These are phyloP conservation scores for Drosophila azteca DNA, from an alignment of 1,140 invertebrate species.

Conservation along the genomic window DNA sequence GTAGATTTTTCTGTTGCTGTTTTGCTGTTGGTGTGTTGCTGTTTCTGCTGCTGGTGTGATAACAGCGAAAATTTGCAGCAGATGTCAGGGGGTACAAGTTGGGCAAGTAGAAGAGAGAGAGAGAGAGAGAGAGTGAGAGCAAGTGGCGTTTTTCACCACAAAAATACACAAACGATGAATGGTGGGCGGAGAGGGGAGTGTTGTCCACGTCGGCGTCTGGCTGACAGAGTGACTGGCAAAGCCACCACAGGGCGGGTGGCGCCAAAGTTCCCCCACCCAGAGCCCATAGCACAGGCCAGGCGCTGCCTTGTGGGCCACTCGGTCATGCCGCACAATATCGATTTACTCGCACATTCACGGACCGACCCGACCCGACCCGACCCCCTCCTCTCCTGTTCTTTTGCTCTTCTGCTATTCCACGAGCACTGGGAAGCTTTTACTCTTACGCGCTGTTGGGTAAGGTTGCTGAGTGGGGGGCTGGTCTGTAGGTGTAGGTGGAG, in stretches of 20 bases:
- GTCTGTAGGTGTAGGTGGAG: constrained; percentile 4
- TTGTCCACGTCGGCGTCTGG: constrained; percentile 52
- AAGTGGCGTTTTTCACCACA: constrained; percentile 73
- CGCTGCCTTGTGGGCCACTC: constrained; percentile 73
- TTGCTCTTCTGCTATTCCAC: neutral
- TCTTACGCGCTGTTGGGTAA: constrained; percentile 66
- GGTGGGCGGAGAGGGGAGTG: constrained; percentile 15
- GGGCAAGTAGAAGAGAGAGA: neutral
- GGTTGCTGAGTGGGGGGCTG: constrained; percentile 33
- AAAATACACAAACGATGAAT: constrained; percentile 50
- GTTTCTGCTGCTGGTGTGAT: constrained; percentile 58
- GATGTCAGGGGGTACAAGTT: constrained; percentile 16
- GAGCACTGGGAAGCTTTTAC: constrained; percentile 39
- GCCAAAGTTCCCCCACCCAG: constrained; percentile 1
- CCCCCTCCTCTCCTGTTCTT: neutral
- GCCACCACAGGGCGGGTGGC: constrained; percentile 57
- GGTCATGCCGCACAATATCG: constrained; percentile 81
- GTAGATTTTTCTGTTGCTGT: constrained; percentile 20
- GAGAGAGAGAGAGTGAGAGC: constrained; percentile 32
- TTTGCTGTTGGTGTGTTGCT: constrained; percentile 22
- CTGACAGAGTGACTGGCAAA: constrained; percentile 57
- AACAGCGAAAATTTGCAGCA: constrained; percentile 68
- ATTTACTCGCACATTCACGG: constrained; percentile 49
- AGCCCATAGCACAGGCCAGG: constrained; percentile 17
- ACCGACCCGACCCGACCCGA: neutral